A percentile compares a stretch with the other conserved stretches of the same genome.
phyloP scores from a whole-genome alignment of 2,797 vertebrate genomes.

The Cirrhinus mrigala region DNA sequence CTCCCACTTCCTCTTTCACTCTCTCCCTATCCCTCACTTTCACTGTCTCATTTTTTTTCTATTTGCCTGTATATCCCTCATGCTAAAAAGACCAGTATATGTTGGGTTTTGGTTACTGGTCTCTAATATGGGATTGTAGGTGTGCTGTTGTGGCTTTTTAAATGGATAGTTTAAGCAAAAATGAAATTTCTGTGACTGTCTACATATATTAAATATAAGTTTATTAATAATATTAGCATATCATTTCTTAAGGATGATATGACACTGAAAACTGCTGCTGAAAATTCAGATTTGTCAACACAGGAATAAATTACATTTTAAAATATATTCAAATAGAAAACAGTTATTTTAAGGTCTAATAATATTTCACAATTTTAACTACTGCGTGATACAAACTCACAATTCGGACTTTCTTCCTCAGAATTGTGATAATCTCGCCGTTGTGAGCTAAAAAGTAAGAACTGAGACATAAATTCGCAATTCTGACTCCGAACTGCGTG shows the following conservation, averaged over 20 bases:
- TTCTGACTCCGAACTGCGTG: no score
- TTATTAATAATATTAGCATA: no score
- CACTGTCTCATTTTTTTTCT: conserved; percentile 2
- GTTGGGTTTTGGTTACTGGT: not conserved
- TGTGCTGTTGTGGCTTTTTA: not conserved
- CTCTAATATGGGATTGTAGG: not conserved
- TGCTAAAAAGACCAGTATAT: not conserved
- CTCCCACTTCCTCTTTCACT: conserved; percentile 14
- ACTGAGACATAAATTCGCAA: no score
- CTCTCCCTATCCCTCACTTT: conserved; percentile 18
- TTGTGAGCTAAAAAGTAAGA: no score
- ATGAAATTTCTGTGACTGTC: not conserved
- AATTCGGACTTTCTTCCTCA: no score
- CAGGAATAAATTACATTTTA: not conserved
- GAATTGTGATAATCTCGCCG: no score
- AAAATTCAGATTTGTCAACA: not conserved
- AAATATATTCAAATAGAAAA: not conserved
- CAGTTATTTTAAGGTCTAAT: not conserved
- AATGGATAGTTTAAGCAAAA: not conserved
- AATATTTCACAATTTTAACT: not conserved
- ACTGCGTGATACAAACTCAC: no score
- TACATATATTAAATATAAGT: not conserved
- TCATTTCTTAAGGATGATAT: no score
- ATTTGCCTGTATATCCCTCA: conserved; percentile 20
- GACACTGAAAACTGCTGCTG: not conserved